Base-by-base conservation (phyloP, 2,888 invertebrate genomes). In the Criorhina ranunculi region DNA sequence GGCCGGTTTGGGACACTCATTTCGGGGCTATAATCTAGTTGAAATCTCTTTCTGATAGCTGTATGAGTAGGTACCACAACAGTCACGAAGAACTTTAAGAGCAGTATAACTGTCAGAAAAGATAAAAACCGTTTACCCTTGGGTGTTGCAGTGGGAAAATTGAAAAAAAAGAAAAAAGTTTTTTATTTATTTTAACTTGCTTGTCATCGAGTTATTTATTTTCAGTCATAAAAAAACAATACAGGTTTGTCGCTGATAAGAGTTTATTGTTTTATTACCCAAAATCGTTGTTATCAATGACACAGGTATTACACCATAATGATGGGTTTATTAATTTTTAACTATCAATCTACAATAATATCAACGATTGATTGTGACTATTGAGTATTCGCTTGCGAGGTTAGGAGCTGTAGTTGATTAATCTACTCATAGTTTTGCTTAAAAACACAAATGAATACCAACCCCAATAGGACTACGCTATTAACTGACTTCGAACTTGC, bases 141-240 rank as follows among this genome's bases (percentile, higher is more conserved):
- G 24, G 24, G 2, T 4, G 24, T 24, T 24, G 24, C 24, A 3
- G 15, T 44, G 5, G 4, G 7, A n/a, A 15, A 15, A 44, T 2
- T 15, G 17, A 15, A 2, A 15, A 31, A 11, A 53, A 35, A 15
- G 6, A 53, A 8, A 53, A 55, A 33, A 11, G 5, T n/a, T 11
- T 57, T 19, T n/a, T n/a, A n/a, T n/a, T n/a, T n/a, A n/a, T n/a
- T 17, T 37, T 40, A 55, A 55, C 9, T 33, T 35, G 3, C 4
- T 9, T 31, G 11, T 35, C 11, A 7, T 12, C 8, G 12, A 2
- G 5, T 31, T 19, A 11, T 15, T 37, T 37, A n/a, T 6, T 35
- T 57, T 57, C 37, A 57, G 37, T 57, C 57, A 57, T 19, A n/a
- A 37, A 57, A 57, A n/a, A 8, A 24, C 24, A 49, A 24, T 5